A percentile compares a stretch with the other conserved stretches of the same genome.
Conservation (phyloP, 2,888 invertebrate genomes). For the Odontocerum albicorne region DNA sequence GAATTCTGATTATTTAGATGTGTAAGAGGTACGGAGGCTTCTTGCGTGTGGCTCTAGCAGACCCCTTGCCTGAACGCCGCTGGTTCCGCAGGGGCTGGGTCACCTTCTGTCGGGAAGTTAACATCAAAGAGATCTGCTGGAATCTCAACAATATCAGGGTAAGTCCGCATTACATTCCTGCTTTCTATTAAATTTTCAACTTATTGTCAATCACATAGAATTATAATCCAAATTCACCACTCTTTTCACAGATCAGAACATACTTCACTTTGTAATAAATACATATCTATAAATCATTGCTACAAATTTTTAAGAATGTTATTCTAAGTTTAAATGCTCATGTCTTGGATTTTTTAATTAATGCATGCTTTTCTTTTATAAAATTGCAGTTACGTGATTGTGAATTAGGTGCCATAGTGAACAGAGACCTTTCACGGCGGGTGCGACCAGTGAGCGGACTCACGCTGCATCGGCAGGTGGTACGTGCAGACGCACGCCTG, state of each 20-base stretch:
- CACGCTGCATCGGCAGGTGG: constrained; percentile 84
- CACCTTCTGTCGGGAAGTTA: constrained; percentile 93
- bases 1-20: no score
- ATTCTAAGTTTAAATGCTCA: no score
- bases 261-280: no score
- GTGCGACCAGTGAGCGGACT: constrained; percentile 91
- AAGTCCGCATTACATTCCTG: no score
- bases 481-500: constrained; percentile 88
- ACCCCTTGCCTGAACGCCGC: constrained; percentile 93
- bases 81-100: constrained; percentile 99
- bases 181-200: background rate
- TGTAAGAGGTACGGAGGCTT: constrained; percentile 93
- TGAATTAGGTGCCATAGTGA: constrained; percentile 94
- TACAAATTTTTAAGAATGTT: no score
- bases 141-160: constrained; percentile 93
- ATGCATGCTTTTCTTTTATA: no score
- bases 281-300: no score
- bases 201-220: no score
- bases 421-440: constrained; percentile 92
- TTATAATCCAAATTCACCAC: no score
- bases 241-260: no score
- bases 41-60: constrained; percentile 92
- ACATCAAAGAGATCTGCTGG: constrained; percentile 99
- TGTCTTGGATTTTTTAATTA: no score
- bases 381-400: constrained; percentile 87